A percentile compares a stretch with the other conserved stretches of the same genome.
phyloP scores from a whole-genome alignment of 2,113 vertebrate genomes.

The Syrmaticus mikado region DNA sequence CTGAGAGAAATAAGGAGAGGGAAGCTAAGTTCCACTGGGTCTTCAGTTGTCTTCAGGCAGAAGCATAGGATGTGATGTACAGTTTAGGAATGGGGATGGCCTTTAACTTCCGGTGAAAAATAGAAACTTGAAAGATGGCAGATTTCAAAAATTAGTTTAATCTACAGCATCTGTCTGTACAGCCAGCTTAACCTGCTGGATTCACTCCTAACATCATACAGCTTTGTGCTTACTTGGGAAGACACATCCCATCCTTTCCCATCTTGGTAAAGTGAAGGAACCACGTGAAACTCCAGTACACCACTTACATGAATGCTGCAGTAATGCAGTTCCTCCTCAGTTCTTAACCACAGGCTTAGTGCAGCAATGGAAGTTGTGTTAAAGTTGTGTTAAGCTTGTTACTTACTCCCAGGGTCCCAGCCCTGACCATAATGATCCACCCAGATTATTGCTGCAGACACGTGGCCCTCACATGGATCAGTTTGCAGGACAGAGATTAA shows the following conservation, averaged over 20 bases:
- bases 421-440: accelerated
- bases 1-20: background rate
- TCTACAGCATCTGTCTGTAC: background rate
- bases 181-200: background rate
- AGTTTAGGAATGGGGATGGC: background rate
- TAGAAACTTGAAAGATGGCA: background rate
- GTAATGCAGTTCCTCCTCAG: background rate
- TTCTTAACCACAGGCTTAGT: background rate
- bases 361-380: background rate
- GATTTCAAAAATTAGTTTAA: background rate
- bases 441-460: background rate
- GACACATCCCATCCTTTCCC: background rate
- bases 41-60: background rate
- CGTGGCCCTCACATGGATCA: background rate
- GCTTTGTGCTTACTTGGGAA: background rate
- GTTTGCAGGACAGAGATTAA: background rate
- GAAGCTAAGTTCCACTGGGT: background rate
- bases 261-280: background rate
- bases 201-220: background rate
- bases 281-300: background rate
- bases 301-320: accelerated
- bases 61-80: accelerated
- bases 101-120: conserved; percentile 2
- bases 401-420: background rate
- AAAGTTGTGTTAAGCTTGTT: background rate